A percentile compares a stretch with the other conserved stretches of the same genome.
phyloP scores from a whole-genome alignment of 2,113 vertebrate genomes.

The Podarcis raffonei region DNA sequence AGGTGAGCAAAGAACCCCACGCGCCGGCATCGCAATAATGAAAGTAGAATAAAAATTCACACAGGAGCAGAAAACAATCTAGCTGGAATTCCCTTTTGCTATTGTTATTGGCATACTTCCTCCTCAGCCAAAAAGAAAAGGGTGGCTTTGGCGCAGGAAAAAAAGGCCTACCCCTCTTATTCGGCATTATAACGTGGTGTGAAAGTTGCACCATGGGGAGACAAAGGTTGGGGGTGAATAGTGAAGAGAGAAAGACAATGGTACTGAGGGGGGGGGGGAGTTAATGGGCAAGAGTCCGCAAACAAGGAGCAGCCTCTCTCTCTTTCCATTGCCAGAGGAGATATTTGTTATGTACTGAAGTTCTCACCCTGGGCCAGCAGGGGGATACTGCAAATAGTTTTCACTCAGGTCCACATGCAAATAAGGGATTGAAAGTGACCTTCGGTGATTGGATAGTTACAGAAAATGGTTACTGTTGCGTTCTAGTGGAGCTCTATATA shows the following conservation, averaged over 20 bases:
- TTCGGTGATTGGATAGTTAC: too few species aligned
- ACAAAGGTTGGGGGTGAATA: slow-evolving; percentile 14
- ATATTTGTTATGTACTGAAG: too few species aligned
- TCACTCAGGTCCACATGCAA: too few species aligned
- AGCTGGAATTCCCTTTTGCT: slow-evolving; percentile 6
- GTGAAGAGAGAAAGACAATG: slow-evolving; percentile 30
- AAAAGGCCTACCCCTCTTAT: slow-evolving; percentile 35
- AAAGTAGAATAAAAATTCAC: slow-evolving; percentile 38
- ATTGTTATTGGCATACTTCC: neutral
- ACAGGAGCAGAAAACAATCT: slow-evolving; percentile 35
- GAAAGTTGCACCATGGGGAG: slow-evolving; percentile 38
- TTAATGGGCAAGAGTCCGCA: slow-evolving; percentile 33
- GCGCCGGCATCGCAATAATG: slow-evolving; percentile 37
- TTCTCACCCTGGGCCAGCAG: too few species aligned
- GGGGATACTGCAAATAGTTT: too few species aligned
- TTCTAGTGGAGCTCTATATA: too few species aligned
- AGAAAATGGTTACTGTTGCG: too few species aligned
- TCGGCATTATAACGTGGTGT: slow-evolving; percentile 29
- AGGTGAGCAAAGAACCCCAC: neutral
- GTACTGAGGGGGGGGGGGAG: neutral
- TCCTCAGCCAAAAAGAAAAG: neutral
- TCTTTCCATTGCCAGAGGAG: neutral
- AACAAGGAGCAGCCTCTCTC: slow-evolving; percentile 26
- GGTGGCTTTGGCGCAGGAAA: slow-evolving; percentile 28
- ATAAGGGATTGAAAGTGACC: too few species aligned